A percentile compares a stretch with the other conserved stretches of the same genome.
Evolutionary conservation across 1,140 invertebrate genomes (phyloP).

Genomic region (Cotesia chilonis): DNA sequence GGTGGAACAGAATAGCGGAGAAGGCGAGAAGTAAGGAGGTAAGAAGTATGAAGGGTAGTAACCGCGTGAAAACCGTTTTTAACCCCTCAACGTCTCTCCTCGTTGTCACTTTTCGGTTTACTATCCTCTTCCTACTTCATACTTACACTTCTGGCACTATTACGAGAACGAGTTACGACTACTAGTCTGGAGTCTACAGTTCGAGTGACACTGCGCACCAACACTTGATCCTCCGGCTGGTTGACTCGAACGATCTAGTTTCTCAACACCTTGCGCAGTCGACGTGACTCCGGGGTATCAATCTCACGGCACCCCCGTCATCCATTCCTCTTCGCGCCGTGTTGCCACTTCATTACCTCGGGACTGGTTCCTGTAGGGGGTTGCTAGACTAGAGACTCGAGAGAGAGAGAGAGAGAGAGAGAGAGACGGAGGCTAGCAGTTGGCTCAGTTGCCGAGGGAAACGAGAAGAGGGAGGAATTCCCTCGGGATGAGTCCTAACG

Average conservation of each 20-base stretch:
- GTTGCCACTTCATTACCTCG: conserved; percentile 58
- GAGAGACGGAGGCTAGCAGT: conserved; percentile 26
- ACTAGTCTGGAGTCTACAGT: too few species aligned
- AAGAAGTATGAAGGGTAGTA: conserved; percentile 20
- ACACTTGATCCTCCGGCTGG: neutral
- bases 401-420: conserved; percentile 37
- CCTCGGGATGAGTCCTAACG: conserved; percentile 15
- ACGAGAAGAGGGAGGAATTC: conserved; percentile 6
- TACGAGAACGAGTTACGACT: neutral
- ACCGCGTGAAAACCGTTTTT: conserved; percentile 46
- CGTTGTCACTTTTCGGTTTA: neutral
- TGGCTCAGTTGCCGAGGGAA: conserved; percentile 21
- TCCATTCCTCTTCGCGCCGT: conserved; percentile 52
- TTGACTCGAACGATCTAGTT: conserved; percentile 46
- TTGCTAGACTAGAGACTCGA: conserved; percentile 10
- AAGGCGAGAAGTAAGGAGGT: conserved; percentile 2
- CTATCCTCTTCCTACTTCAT: conserved; percentile 14
- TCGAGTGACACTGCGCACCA: neutral
- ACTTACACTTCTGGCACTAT: conserved; percentile 1
- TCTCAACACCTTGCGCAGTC: conserved; percentile 50
- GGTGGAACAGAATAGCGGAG: too few species aligned
- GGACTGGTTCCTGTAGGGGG: conserved; percentile 34
- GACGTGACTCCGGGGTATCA: conserved; percentile 56
- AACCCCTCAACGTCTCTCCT: conserved; percentile 28
- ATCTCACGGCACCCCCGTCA: conserved; percentile 51